Conservation (phyloP, 2,113 vertebrate species). For the Argyrosomus japonicus region DNA sequence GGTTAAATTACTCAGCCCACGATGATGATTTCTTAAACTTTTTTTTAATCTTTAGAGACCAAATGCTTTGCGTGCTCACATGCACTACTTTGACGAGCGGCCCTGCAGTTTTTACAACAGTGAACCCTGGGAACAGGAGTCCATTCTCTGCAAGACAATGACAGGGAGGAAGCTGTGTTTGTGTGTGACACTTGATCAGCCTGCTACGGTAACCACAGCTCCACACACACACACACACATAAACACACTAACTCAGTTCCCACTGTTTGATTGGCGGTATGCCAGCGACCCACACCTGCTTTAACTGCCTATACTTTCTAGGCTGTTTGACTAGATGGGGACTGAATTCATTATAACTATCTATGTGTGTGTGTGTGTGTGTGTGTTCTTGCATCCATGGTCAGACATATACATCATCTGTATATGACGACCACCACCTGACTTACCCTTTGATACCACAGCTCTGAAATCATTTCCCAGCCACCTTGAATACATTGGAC, state of each 20-base stretch:
- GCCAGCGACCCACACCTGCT: conserved; percentile 77
- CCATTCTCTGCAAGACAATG: conserved; percentile 66
- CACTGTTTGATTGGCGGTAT: conserved; percentile 67
- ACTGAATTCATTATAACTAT: conserved; percentile 55
- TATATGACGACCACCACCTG: conserved; percentile 46
- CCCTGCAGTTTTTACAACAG: conserved; percentile 20
- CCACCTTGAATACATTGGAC: conserved; percentile 68
- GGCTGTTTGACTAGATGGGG: conserved; percentile 49
- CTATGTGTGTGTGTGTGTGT: conserved; percentile 2
- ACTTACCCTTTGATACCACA: conserved; percentile 73
- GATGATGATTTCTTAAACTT: conserved; percentile 35
- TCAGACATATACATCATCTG: conserved; percentile 48
- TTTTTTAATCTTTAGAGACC: conserved; percentile 16
- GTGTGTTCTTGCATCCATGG: neutral
- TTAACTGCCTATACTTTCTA: conserved; percentile 52
- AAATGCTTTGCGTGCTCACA: conserved; percentile 13
- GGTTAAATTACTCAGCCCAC: conserved; percentile 29
- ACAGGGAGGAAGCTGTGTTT: conserved; percentile 57
- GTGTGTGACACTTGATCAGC: conserved; percentile 73
- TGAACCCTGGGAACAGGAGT: conserved; percentile 57
- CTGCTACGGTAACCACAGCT: conserved; percentile 63
- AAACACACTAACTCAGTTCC: conserved; percentile 39
- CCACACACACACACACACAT: conserved; percentile 29
- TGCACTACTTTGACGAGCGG: neutral
- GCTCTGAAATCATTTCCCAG: conserved; percentile 66